Evolutionary conservation across 2,888 invertebrate genomes (phyloP).

Genomic region (Tolmerus cingulatus): DNA sequence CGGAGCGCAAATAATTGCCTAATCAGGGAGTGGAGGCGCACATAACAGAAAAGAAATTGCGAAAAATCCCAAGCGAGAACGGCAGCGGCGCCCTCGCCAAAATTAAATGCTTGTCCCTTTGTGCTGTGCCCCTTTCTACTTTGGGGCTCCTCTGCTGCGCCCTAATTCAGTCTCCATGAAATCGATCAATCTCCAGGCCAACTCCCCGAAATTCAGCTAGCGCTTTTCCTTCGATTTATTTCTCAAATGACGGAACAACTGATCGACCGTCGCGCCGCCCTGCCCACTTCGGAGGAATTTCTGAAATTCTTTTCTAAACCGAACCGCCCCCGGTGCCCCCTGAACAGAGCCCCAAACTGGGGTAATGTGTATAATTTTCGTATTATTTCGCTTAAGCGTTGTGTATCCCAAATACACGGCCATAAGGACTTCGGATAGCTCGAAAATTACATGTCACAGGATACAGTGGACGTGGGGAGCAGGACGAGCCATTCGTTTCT

Average conservation of each 20-base stretch:
- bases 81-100: constrained; percentile 10
- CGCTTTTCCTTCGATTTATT: constrained; percentile 14
- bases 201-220: constrained; percentile 11
- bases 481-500: constrained; percentile 3
- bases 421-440: constrained; percentile 5
- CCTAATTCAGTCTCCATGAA: neutral
- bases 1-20: constrained; percentile 31
- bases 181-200: constrained; percentile 37
- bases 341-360: neutral
- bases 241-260: neutral
- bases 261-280: neutral
- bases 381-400: constrained; percentile 46
- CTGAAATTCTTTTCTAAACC: constrained; percentile 33
- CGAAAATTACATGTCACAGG: constrained; percentile 36
- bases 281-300: neutral
- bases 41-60: constrained; percentile 2
- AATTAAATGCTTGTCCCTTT: constrained; percentile 15
- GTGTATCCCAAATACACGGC: constrained; percentile 21
- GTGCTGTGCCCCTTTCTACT: neutral
- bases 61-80: neutral
- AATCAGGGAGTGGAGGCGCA: constrained; percentile 11
- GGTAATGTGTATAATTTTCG: constrained; percentile 48
- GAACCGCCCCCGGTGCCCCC: neutral
- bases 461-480: neutral
- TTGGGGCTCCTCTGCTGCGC: constrained; percentile 8